A percentile compares a stretch with the other conserved stretches of the same genome.
Conservation (phyloP, 53 echinoderm and acorn worm species). For the Hippasteria phrygiana region DNA sequence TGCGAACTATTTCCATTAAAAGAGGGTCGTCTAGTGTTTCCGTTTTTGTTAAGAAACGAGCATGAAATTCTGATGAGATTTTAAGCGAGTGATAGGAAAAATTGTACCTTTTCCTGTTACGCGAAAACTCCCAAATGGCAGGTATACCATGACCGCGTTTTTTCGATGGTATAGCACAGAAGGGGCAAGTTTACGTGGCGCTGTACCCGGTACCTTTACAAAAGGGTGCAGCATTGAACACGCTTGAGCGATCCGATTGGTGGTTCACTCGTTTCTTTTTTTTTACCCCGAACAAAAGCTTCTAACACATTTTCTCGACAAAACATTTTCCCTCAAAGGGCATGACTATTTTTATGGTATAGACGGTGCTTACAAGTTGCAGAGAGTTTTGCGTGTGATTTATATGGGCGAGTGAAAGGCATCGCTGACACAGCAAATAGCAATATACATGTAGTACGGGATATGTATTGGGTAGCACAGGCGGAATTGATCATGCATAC, state of each 20-base stretch:
- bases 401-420: background rate
- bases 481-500: no score
- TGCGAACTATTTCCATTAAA: background rate
- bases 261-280: background rate
- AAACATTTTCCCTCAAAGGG: background rate
- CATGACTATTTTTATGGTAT: background rate
- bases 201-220: background rate
- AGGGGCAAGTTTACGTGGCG: background rate
- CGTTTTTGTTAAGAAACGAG: background rate
- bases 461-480: no score
- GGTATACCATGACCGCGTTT: background rate
- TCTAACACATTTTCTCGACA: background rate
- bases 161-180: background rate
- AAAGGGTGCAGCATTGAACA: conserved; percentile 8
- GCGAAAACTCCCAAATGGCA: conserved; percentile 49
- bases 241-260: background rate
- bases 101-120: background rate
- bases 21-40: background rate
- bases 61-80: background rate
- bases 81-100: background rate
- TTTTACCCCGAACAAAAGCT: background rate
- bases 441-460: no score
- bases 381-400: background rate
- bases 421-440: no score
- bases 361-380: background rate